Evolutionary conservation across 2,113 vertebrate genomes (phyloP).

Genomic region (Hyperopisus bebe): DNA sequence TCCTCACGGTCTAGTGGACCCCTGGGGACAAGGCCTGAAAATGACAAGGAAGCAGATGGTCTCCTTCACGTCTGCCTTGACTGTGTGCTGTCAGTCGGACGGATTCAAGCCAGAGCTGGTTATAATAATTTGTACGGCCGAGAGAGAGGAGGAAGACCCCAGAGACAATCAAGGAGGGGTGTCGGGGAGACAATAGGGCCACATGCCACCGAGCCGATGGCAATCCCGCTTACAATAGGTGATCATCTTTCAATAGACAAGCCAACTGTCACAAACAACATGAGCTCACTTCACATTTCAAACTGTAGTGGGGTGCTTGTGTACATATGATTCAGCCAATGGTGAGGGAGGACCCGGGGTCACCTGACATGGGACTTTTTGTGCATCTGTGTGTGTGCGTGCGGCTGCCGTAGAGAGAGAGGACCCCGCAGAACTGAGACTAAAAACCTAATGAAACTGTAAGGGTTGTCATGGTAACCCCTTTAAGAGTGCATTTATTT

Average conservation of each 20-base stretch:
- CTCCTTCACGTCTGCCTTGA: neutral
- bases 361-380: slow-evolving; percentile 53
- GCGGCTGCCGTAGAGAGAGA: neutral
- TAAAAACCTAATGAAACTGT: neutral
- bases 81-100: slow-evolving; percentile 14
- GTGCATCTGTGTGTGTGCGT: neutral
- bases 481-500: slow-evolving; percentile 3
- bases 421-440: neutral
- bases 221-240: slow-evolving; percentile 62
- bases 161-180: slow-evolving; percentile 30
- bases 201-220: slow-evolving; percentile 64
- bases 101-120: slow-evolving; percentile 12
- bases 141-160: slow-evolving; percentile 4
- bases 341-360: slow-evolving; percentile 28
- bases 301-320: slow-evolving; percentile 50
- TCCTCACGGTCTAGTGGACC: neutral
- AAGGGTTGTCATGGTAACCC: slow-evolving; percentile 7
- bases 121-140: slow-evolving; percentile 4
- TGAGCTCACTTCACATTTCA: slow-evolving; percentile 52
- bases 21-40: slow-evolving; percentile 1
- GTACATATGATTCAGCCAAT: slow-evolving; percentile 67
- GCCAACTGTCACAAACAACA: slow-evolving; percentile 64
- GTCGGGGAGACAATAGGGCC: slow-evolving; percentile 59
- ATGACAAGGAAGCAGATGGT: slow-evolving; percentile 17
- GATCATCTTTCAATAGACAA: slow-evolving; percentile 46